Conservation (phyloP, 2,888 invertebrate species). For the Galerucella calmariensis region DNA sequence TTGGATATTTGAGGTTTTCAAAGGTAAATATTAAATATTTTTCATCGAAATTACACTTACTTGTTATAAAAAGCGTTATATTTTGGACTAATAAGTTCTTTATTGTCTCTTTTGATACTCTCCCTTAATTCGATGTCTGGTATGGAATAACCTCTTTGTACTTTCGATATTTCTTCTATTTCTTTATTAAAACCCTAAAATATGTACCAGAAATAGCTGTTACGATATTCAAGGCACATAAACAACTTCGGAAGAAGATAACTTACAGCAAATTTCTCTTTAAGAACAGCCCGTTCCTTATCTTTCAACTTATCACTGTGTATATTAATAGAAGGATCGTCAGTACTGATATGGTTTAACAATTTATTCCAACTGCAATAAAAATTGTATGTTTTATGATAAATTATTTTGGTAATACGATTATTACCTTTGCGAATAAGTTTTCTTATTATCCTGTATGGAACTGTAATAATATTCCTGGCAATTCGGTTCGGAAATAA, state of each 20-base stretch:
- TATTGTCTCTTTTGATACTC: constrained; percentile 88
- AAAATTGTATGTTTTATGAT: not conserved
- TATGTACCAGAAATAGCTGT: not conserved
- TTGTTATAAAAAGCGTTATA: constrained; percentile 85
- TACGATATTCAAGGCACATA: too few relatives aligned
- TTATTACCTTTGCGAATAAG: constrained; percentile 74
- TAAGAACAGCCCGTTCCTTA: constrained; percentile 85
- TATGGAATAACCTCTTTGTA: constrained; percentile 91
- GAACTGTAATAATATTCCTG: constrained; percentile 88
- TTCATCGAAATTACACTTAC: constrained; percentile 60
- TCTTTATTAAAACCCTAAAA: constrained; percentile 93
- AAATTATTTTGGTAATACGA: not conserved
- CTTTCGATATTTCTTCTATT: constrained; percentile 87
- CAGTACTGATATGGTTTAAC: constrained; percentile 77
- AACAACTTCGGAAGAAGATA: not conserved
- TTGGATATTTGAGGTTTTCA: not conserved
- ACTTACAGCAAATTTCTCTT: constrained; percentile 88
- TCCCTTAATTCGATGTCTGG: constrained; percentile 92
- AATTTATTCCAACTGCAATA: constrained; percentile 84
- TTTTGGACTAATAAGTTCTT: constrained; percentile 86
- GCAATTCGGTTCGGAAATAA: constrained; percentile 85
- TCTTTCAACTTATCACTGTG: constrained; percentile 80
- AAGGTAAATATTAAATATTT: too few relatives aligned
- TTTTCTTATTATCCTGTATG: constrained; percentile 84
- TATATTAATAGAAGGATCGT: constrained; percentile 73